Percentiles rank a stretch among this genome's conserved stretches.
These are phyloP conservation scores for Villa cingulata DNA, from an alignment of 2,888 invertebrate species.

Conservation along the genomic window DNA sequence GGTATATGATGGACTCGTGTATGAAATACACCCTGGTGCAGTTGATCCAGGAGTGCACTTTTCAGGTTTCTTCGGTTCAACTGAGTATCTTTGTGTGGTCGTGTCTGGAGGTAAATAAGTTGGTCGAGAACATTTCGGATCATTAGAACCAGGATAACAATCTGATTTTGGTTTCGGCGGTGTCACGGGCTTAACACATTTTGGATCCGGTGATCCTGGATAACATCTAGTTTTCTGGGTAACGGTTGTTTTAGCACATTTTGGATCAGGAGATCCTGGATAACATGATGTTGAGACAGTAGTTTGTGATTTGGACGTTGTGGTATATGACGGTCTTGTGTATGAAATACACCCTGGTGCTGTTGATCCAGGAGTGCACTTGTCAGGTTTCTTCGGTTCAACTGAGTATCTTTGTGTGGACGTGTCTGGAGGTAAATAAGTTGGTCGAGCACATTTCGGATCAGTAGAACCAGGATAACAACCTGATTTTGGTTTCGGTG, in stretches of 20 bases:
- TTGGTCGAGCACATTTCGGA: conserved; percentile 3
- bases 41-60: neutral
- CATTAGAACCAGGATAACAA: neutral
- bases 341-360: conserved; percentile 20
- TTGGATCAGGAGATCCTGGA: conserved; percentile 1
- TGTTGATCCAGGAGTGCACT: neutral
- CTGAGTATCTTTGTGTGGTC: too few relatives aligned
- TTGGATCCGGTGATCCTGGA: neutral
- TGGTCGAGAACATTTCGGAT: neutral
- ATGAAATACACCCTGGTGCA: neutral
- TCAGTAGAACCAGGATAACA: conserved; percentile 14
- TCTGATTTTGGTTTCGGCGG: conserved; percentile 9
- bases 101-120: neutral
- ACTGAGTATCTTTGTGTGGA: too few relatives aligned
- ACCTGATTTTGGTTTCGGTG: conserved; percentile 9
- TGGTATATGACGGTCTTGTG: neutral
- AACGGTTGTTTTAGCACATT: neutral
- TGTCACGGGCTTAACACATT: neutral
- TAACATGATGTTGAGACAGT: conserved; percentile 1
- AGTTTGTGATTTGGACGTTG: neutral
- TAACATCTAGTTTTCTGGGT: conserved; percentile 11
- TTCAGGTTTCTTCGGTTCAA: neutral
- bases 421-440: conserved; percentile 17
- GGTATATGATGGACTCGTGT: neutral
- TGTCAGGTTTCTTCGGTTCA: neutral